Percentiles rank a stretch among this genome's conserved stretches.
These are phyloP conservation scores for Mizuhopecten yessoensis DNA, from an alignment of 1,140 invertebrate genomes.

Conservation along the genomic window DNA sequence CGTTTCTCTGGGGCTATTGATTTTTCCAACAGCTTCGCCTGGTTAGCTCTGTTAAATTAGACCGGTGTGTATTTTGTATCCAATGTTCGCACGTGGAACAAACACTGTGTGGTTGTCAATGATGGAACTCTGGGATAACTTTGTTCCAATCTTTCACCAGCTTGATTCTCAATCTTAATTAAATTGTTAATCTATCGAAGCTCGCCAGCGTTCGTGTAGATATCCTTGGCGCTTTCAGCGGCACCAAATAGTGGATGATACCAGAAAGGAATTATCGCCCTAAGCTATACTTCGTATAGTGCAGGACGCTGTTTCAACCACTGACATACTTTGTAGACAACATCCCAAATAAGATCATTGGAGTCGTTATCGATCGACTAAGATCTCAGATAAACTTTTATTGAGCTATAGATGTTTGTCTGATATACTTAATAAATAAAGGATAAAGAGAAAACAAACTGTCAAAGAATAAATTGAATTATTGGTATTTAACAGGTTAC, in stretches of 20 bases:
- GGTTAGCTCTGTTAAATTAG: neutral
- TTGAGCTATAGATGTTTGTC: no score
- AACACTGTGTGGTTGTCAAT: neutral
- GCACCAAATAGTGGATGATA: neutral
- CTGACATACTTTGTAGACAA: neutral
- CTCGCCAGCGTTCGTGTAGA: neutral
- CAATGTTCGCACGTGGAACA: conserved; percentile 23
- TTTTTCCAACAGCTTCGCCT: neutral
- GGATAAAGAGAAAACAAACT: no score
- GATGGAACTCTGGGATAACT: neutral
- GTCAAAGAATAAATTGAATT: no score
- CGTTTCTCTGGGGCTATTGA: neutral
- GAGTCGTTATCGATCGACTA: no score
- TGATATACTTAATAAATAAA: no score
- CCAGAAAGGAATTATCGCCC: neutral
- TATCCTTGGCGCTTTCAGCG: neutral
- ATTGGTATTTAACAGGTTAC: no score
- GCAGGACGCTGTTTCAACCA: neutral
- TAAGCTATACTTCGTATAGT: neutral
- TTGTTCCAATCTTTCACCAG: neutral
- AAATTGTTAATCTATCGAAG: neutral
- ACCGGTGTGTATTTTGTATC: neutral
- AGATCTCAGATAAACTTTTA: no score
- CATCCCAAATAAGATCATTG: neutral
- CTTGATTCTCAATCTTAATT: conserved; percentile 19